A percentile compares a stretch with the other conserved stretches of the same genome.
phyloP scores from a whole-genome alignment of 2,113 vertebrate genomes.

The Channa argus region DNA sequence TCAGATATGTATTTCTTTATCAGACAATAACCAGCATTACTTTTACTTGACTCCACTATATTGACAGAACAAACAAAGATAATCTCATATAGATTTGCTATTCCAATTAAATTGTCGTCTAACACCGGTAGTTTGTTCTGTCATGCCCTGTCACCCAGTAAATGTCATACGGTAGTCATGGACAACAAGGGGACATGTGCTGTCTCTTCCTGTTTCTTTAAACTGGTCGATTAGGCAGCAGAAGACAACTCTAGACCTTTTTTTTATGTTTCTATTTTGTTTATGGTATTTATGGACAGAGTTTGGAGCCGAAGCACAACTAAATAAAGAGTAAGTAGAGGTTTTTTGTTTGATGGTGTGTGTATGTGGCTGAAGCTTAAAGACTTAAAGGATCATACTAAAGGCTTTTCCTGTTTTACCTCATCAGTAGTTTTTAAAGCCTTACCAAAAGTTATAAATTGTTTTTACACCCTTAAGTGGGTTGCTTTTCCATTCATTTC shows the following conservation, averaged over 20 bases:
- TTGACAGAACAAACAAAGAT: constrained; percentile 44
- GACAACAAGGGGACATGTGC: constrained; percentile 5
- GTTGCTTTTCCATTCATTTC: too few species aligned
- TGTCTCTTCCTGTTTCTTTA: constrained; percentile 46
- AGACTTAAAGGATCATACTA: background rate
- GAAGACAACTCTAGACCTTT: background rate
- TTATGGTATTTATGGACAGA: background rate
- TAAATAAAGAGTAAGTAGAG: constrained; percentile 43
- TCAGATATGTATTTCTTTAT: constrained; percentile 21
- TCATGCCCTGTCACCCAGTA: constrained; percentile 37
- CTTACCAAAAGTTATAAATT: too few species aligned
- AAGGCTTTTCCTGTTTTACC: too few species aligned
- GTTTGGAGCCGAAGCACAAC: background rate
- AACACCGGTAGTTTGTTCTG: constrained; percentile 27
- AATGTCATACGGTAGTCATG: constrained; percentile 33
- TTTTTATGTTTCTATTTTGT: constrained; percentile 2
- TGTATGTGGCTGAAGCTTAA: constrained; percentile 1
- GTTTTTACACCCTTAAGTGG: too few species aligned
- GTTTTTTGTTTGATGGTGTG: background rate
- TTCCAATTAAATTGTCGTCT: constrained; percentile 27
- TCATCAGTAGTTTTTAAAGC: too few species aligned
- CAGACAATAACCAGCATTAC: constrained; percentile 15
- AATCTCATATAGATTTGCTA: background rate
- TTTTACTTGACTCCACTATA: constrained; percentile 8
- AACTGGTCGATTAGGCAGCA: background rate